A percentile compares a stretch with the other conserved stretches of the same genome.
phyloP scores from a whole-genome alignment of 1,140 invertebrate genomes.

The Drosophila nasuta region DNA sequence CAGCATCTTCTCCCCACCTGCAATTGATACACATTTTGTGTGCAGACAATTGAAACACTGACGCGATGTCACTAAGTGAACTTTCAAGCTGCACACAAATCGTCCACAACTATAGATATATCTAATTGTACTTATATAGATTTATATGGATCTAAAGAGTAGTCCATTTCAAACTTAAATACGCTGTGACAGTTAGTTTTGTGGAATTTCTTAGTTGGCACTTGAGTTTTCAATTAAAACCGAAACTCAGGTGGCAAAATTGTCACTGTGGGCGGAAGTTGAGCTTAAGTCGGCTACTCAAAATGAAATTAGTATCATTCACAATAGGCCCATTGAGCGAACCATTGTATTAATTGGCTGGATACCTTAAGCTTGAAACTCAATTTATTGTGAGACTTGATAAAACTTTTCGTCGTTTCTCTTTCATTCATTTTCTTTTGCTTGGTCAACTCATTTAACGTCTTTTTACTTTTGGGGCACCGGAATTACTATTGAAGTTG shows the following conservation, averaged over 20 bases:
- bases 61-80: slow-evolving; percentile 55
- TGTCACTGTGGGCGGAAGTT: slow-evolving; percentile 14
- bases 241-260: slow-evolving; percentile 43
- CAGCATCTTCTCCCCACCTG: slow-evolving; percentile 11
- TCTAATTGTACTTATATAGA: neutral
- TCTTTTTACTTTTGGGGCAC: slow-evolving; percentile 18
- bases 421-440: neutral
- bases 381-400: slow-evolving; percentile 59
- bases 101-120: slow-evolving; percentile 34
- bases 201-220: slow-evolving; percentile 56
- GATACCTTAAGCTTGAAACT: slow-evolving; percentile 61
- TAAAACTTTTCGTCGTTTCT: slow-evolving; percentile 9
- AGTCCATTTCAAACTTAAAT: slow-evolving; percentile 59
- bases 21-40: slow-evolving; percentile 30
- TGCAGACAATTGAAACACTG: slow-evolving; percentile 34
- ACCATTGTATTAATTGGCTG: slow-evolving; percentile 62
- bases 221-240: slow-evolving; percentile 74
- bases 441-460: slow-evolving; percentile 31
- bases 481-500: slow-evolving; percentile 31
- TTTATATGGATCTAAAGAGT: slow-evolving; percentile 1
- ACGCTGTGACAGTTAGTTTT: slow-evolving; percentile 54
- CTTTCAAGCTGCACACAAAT: slow-evolving; percentile 74
- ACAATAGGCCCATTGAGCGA: slow-evolving; percentile 39
- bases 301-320: slow-evolving; percentile 72
- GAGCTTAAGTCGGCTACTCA: slow-evolving; percentile 44